phyloP scores from a whole-genome alignment of 1,140 invertebrate genomes.

The Drosophila grimshawi region DNA sequence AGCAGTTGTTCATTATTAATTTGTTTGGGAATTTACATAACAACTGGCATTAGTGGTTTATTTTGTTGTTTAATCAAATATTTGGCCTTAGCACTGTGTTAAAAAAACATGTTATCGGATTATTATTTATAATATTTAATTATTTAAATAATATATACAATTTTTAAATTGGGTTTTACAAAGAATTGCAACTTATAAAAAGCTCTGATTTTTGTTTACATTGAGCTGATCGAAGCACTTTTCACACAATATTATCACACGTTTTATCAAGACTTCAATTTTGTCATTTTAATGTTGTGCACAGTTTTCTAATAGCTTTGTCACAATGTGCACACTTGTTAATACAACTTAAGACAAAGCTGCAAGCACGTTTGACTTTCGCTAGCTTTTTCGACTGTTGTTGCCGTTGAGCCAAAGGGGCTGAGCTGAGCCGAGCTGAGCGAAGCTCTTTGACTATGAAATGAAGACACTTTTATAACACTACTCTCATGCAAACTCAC shows the following conservation, averaged over 20 bases:
- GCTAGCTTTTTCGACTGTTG: constrained; percentile 39
- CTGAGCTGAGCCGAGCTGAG: constrained; percentile 20
- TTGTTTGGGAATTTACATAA: background rate
- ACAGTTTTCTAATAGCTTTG: constrained; percentile 18
- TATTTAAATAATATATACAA: background rate
- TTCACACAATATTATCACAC: background rate
- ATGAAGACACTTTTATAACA: constrained; percentile 14
- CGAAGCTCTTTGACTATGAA: constrained; percentile 30
- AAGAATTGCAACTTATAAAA: background rate
- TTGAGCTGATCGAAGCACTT: background rate
- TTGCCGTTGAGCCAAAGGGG: constrained; percentile 4
- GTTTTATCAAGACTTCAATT: constrained; percentile 6
- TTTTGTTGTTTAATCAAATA: too few species aligned
- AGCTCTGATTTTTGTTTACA: background rate
- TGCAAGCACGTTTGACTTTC: constrained; percentile 58
- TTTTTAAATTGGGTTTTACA: background rate
- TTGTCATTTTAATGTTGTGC: background rate
- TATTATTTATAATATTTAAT: background rate
- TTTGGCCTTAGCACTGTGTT: background rate
- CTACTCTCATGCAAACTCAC: constrained; percentile 3
- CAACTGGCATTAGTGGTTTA: too few species aligned
- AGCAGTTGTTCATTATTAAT: constrained; percentile 15
- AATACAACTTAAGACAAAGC: constrained; percentile 44
- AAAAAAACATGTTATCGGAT: background rate
- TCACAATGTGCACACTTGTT: constrained; percentile 71